Evolutionary conservation across 2,888 invertebrate species (phyloP).

Genomic region (Limnephilus lunatus): DNA sequence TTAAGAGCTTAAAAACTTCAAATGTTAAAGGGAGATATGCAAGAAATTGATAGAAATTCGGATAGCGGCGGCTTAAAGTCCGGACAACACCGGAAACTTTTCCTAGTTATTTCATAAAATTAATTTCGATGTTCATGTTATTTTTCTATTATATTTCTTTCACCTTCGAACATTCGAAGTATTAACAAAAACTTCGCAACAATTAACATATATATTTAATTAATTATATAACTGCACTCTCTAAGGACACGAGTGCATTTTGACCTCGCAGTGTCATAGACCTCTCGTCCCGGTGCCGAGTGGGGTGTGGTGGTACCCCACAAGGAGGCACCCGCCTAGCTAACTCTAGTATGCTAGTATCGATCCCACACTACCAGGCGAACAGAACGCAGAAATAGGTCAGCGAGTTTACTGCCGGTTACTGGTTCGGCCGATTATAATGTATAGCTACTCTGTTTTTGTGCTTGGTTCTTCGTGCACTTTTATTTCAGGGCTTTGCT

Average conservation of each 20-base stretch:
- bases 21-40: too few relatives aligned
- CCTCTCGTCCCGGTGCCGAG: neutral
- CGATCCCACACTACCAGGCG: slow-evolving; percentile 4
- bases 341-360: neutral
- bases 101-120: too few relatives aligned
- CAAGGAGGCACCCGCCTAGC: neutral
- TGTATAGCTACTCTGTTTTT: neutral
- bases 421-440: neutral
- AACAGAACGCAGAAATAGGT: neutral
- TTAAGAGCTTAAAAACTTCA: too few relatives aligned
- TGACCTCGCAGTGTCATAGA: slow-evolving; percentile 18
- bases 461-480: neutral
- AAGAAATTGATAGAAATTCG: too few relatives aligned
- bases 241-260: neutral
- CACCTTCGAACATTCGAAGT: neutral
- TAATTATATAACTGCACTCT: neutral
- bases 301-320: neutral
- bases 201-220: neutral
- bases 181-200: neutral
- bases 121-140: neutral
- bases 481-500: neutral
- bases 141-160: neutral
- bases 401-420: neutral
- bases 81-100: too few relatives aligned
- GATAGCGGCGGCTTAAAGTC: too few relatives aligned